Evolutionary conservation across 2,113 vertebrate genomes (phyloP).

Genomic region (Carassius carassius): DNA sequence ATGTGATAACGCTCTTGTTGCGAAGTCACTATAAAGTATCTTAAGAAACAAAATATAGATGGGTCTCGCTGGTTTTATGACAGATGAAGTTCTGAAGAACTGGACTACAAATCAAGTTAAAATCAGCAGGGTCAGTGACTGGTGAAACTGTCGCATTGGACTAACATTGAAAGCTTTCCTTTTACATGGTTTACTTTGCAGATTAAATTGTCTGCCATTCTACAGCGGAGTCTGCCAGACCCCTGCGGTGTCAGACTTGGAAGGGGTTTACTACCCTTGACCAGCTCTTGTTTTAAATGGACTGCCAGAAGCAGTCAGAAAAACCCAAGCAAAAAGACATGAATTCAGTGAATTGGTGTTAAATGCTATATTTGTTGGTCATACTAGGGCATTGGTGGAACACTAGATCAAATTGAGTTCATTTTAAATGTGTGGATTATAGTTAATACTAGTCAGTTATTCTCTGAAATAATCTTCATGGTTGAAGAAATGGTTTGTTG

Average conservation of each 20-base stretch:
- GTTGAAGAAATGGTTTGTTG: not conserved
- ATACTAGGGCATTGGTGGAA: not conserved
- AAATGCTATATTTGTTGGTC: not conserved
- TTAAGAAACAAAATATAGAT: not conserved
- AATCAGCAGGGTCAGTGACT: conserved; percentile 15
- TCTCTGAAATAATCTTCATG: not conserved
- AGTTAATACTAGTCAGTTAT: not conserved
- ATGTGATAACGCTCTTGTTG: not conserved
- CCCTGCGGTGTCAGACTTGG: conserved; percentile 37
- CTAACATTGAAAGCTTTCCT: conserved; percentile 33
- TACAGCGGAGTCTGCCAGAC: conserved; percentile 38
- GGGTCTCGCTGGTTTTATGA: not conserved
- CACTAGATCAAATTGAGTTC: not conserved
- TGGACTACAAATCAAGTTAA: not conserved
- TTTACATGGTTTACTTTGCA: conserved; percentile 38
- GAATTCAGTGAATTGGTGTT: not conserved
- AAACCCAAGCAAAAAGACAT: conserved; percentile 16
- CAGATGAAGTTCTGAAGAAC: not conserved
- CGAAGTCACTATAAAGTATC: not conserved
- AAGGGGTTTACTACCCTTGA: conserved; percentile 48
- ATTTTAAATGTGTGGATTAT: not conserved
- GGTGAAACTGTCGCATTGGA: not conserved
- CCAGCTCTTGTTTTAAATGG: conserved; percentile 49
- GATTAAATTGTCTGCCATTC: not conserved
- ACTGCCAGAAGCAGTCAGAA: conserved; percentile 25